Conservation (phyloP, 2,113 vertebrate species). For the Xiphophorus maculatus region DNA sequence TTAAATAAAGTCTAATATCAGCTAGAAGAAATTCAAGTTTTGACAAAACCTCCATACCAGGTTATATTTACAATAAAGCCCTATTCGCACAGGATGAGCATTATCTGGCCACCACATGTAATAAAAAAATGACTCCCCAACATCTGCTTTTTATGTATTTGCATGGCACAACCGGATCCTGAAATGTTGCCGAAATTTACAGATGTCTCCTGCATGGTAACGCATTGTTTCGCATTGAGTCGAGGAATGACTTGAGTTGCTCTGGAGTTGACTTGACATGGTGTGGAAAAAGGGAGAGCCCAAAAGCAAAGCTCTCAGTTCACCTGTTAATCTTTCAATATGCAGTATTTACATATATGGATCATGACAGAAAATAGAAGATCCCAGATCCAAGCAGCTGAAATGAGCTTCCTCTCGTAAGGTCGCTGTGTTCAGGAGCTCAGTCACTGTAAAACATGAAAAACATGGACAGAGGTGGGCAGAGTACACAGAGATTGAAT, state of each 20-base stretch:
- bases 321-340: background rate
- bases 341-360: background rate
- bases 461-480: no score
- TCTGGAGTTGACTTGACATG: background rate
- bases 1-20: background rate
- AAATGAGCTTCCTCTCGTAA: background rate
- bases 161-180: no score
- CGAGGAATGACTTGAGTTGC: no score
- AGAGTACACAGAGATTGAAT: no score
- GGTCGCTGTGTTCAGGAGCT: constrained; percentile 26
- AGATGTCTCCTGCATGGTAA: no score
- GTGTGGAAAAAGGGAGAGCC: background rate
- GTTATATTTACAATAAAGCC: background rate
- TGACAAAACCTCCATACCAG: background rate
- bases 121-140: no score
- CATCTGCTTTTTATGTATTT: no score
- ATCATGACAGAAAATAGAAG: background rate
- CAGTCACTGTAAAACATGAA: constrained; percentile 40
- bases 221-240: no score
- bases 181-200: no score
- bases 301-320: background rate
- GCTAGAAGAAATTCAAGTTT: background rate
- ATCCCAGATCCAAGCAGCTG: background rate
- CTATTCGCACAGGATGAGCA: no score
- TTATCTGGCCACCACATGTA: no score